These are phyloP conservation scores for Mechanitis mazaeus DNA, from an alignment of 2,888 invertebrate species.

Conservation along the genomic window DNA sequence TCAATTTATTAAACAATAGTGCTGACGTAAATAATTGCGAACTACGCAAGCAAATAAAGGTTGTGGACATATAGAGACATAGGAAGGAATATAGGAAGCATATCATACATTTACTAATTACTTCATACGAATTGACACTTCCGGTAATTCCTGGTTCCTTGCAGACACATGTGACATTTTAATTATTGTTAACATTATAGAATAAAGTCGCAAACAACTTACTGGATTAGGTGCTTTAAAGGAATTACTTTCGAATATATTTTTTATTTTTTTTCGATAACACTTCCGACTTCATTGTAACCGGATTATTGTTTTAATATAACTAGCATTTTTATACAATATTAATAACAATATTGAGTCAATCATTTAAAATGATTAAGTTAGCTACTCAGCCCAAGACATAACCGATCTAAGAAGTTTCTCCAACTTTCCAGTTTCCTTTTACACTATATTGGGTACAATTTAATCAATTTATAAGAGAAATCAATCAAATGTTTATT, in stretches of 20 bases:
- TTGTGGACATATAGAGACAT: constrained; percentile 6
- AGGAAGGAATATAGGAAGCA: constrained; percentile 3
- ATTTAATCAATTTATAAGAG: constrained; percentile 12
- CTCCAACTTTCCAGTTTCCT: constrained; percentile 17
- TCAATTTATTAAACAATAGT: constrained; percentile 1
- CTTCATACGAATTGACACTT: background rate
- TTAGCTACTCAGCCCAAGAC: background rate
- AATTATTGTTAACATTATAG: background rate
- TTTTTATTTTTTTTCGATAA: background rate
- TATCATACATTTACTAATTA: background rate
- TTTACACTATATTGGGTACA: constrained; percentile 8
- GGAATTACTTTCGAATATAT: background rate
- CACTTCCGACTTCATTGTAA: background rate
- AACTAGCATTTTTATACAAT: no score
- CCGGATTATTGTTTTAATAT: background rate
- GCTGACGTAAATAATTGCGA: background rate
- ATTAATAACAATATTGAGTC: background rate
- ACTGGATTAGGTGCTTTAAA: background rate
- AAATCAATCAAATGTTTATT: constrained; percentile 4
- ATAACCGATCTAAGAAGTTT: constrained; percentile 8
- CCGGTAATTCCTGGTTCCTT: constrained; percentile 2
- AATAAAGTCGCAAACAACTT: background rate
- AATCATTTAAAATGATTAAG: background rate
- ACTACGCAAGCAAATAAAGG: constrained; percentile 3
- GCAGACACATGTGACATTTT: background rate